Evolutionary conservation across 2,797 vertebrate species (phyloP).

Genomic region (Myiotriccus ornatus): DNA sequence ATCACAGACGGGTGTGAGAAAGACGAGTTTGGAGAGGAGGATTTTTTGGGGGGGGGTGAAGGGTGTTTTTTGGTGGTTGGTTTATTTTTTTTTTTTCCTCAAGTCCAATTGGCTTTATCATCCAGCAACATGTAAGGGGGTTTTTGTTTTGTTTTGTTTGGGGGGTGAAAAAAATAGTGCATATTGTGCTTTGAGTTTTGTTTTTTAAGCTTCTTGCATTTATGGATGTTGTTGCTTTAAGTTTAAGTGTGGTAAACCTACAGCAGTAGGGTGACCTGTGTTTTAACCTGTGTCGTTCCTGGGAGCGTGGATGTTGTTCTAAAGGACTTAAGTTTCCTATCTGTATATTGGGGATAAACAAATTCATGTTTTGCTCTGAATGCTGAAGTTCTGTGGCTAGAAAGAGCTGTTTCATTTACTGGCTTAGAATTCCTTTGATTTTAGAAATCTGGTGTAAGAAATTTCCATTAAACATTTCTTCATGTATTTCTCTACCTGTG

Average conservation of each 20-base stretch:
- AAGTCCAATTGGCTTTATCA: not conserved
- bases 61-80: not conserved
- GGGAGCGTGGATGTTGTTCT: not conserved
- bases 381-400: not conserved
- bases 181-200: not conserved
- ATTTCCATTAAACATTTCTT: not conserved
- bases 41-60: no score
- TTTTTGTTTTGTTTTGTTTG: not conserved
- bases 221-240: not conserved
- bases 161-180: fast-evolving
- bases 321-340: not conserved
- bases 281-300: not conserved
- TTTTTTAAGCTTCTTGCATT: not conserved
- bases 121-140: not conserved
- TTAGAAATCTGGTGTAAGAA: not conserved
- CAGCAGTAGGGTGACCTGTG: not conserved
- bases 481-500: not conserved
- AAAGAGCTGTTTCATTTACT: not conserved
- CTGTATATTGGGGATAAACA: not conserved
- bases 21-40: not conserved
- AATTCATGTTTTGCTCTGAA: not conserved
- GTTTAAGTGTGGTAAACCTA: not conserved
- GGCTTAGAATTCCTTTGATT: not conserved
- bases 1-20: not conserved
- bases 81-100: not conserved